Evolutionary conservation across 2,113 vertebrate species (phyloP).

Genomic region (Podarcis cretensis): DNA sequence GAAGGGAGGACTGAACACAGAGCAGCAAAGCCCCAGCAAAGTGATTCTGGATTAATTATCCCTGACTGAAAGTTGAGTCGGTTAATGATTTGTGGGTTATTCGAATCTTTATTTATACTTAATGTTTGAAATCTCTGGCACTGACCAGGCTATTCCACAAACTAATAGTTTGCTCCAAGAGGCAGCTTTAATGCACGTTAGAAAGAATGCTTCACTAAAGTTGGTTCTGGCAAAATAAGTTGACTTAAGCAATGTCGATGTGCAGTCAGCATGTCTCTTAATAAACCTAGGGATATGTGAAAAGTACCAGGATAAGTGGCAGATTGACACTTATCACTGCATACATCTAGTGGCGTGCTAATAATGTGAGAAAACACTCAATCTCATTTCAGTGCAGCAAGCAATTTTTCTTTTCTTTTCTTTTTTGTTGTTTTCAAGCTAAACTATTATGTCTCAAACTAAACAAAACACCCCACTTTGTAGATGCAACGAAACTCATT

Average conservation of each 20-base stretch:
- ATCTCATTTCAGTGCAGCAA: constrained; percentile 13
- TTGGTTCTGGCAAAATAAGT: not conserved
- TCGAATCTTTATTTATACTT: not conserved
- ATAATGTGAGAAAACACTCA: constrained; percentile 32
- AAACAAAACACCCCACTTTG: not conserved
- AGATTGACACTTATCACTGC: constrained; percentile 29
- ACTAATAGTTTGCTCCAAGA: too few species aligned
- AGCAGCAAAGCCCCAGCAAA: not conserved
- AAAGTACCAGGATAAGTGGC: constrained; percentile 26
- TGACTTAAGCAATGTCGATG: constrained; percentile 4
- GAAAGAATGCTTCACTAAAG: constrained; percentile 1
- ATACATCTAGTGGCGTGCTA: constrained; percentile 20
- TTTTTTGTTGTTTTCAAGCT: constrained; percentile 1
- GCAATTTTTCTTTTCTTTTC: constrained; percentile 18
- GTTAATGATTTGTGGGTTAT: not conserved
- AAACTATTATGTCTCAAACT: not conserved
- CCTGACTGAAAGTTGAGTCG: not conserved
- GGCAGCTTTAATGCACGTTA: too few species aligned
- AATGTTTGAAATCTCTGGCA: not conserved
- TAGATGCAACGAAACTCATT: not conserved
- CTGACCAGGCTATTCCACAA: not conserved
- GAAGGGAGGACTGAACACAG: not conserved
- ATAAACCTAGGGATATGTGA: constrained; percentile 23
- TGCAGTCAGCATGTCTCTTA: constrained; percentile 2
- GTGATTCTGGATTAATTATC: not conserved